A percentile compares a stretch with the other conserved stretches of the same genome.
phyloP scores from a whole-genome alignment of 2,113 vertebrate species.

The Lichenostomus cassidix region DNA sequence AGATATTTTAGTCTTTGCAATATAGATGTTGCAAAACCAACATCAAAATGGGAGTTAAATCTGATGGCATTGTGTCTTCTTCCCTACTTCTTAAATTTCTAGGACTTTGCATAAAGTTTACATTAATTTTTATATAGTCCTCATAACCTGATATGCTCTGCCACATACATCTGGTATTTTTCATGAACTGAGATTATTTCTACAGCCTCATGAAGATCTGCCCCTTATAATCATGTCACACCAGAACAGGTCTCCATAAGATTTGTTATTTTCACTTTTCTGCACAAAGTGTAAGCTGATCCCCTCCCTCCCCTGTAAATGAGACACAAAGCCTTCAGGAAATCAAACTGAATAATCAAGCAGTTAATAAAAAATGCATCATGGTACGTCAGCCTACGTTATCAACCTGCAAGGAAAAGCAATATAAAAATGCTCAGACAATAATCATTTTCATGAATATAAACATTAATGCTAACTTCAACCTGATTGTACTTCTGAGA shows the following conservation, averaged over 20 bases:
- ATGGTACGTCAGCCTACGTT: constrained; percentile 32
- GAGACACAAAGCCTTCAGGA: constrained; percentile 55
- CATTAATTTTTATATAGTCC: background rate
- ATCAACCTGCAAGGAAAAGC: constrained; percentile 22
- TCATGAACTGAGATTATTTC: background rate
- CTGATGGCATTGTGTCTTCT: background rate
- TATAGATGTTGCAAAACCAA: background rate
- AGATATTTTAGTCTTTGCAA: background rate
- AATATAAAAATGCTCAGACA: constrained; percentile 42
- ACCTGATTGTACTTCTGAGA: constrained; percentile 51
- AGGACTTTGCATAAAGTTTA: background rate
- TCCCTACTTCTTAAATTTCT: background rate
- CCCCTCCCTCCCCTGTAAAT: background rate
- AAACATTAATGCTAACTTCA: constrained; percentile 51
- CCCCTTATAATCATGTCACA: background rate
- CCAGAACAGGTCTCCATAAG: background rate
- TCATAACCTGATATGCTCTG: background rate
- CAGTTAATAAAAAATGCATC: constrained; percentile 67
- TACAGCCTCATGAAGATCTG: background rate
- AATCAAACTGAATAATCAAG: constrained; percentile 72
- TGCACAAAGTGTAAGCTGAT: constrained; percentile 2
- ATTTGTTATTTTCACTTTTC: background rate
- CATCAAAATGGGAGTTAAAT: background rate
- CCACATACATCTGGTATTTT: background rate
- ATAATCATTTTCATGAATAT: constrained; percentile 50